These are phyloP conservation scores for Malurus melanocephalus DNA, from an alignment of 2,113 vertebrate species.

Conservation along the genomic window DNA sequence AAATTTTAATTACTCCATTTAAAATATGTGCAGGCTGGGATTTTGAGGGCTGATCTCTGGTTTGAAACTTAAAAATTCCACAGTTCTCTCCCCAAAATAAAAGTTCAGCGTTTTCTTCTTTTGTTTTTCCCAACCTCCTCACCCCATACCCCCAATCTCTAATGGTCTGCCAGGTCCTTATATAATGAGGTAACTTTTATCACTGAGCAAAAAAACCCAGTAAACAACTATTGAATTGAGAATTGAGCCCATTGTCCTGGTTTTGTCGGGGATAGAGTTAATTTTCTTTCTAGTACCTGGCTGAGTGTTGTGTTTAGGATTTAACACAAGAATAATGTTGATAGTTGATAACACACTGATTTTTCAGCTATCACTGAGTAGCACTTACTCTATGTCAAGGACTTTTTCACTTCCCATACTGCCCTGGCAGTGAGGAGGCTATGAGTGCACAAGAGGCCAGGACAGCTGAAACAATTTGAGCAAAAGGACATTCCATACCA, in stretches of 20 bases:
- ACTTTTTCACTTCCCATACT: neutral
- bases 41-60: neutral
- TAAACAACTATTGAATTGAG: neutral
- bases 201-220: fast-evolving
- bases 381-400: neutral
- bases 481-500: neutral
- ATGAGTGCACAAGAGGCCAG: neutral
- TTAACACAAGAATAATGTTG: neutral
- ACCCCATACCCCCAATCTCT: fast-evolving
- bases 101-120: neutral
- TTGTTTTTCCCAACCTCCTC: fast-evolving
- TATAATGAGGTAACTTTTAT: neutral
- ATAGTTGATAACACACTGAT: neutral
- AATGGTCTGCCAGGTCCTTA: neutral
- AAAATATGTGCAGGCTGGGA: neutral
- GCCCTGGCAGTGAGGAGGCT: neutral
- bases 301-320: neutral
- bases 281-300: neutral
- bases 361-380: neutral
- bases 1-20: neutral
- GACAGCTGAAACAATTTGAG: neutral
- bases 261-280: neutral
- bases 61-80: neutral
- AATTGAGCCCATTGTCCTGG: neutral
- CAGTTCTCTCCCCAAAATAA: neutral